phyloP scores from a whole-genome alignment of 2,113 vertebrate genomes.

The Ibidorhyncha struthersii region DNA sequence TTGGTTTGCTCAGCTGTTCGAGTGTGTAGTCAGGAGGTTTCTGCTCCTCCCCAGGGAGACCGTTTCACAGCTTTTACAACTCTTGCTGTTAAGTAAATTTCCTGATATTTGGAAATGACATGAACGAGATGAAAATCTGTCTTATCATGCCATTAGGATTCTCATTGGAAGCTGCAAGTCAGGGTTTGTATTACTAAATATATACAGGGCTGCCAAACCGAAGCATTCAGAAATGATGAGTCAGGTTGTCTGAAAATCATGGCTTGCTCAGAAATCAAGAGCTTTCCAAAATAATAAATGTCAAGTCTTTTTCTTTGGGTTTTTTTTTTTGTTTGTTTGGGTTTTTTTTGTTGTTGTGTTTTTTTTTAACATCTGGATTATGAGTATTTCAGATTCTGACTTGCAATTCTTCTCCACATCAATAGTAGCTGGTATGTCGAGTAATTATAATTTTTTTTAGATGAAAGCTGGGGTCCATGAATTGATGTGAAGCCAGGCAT shows the following conservation, averaged over 20 bases:
- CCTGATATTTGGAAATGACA: slow-evolving; percentile 16
- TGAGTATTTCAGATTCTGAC: background rate
- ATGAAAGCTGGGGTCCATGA: background rate
- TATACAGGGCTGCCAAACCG: slow-evolving; percentile 20
- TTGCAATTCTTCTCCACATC: slow-evolving; percentile 1
- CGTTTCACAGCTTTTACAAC: slow-evolving; percentile 29
- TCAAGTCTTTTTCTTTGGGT: background rate
- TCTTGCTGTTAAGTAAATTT: background rate
- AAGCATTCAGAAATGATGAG: slow-evolving; percentile 56
- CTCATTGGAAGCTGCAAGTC: slow-evolving; percentile 52
- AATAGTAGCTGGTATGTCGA: background rate
- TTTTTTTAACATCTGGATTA: background rate
- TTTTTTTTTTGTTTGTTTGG: background rate
- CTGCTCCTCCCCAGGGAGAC: background rate
- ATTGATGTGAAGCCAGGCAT: background rate
- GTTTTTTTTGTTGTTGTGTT: background rate
- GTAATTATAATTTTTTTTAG: background rate
- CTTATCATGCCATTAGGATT: slow-evolving; percentile 33
- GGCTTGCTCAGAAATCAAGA: background rate
- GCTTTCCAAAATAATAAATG: slow-evolving; percentile 19
- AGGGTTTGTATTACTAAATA: slow-evolving; percentile 52
- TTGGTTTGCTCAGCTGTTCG: background rate
- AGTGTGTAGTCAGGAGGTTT: background rate
- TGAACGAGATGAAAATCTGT: slow-evolving; percentile 47
- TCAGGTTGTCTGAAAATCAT: slow-evolving; percentile 19